Base-by-base conservation (phyloP, 2,888 invertebrate species). In the Macaria notata region DNA sequence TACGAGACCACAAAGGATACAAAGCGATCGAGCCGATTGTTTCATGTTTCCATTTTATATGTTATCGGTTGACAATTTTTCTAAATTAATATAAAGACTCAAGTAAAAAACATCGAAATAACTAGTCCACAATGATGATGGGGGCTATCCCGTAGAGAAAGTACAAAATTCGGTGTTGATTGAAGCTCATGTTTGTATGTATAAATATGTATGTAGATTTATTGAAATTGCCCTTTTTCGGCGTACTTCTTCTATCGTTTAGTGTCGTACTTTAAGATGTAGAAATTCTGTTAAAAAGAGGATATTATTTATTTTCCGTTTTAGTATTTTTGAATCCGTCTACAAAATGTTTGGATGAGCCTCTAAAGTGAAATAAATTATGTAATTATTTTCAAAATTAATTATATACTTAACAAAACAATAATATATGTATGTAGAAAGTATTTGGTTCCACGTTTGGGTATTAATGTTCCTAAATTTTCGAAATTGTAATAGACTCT, bases 391-490 rank as follows among this genome's bases (percentile, higher is more conserved):
- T 91, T 89, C 89, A 88, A 89, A 91, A 90, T 88, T 88, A 83
- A 82, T 78, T 85, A 88, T 83, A 83, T 81, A n/a, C n/a, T n/a
- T n/a, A 81, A 78, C 78, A 77, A 77, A 78, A 72, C 43, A 79
- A 84, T 77, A 76, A 69, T 73, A 73, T 76, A 86, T 86, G 82
- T 83, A 86, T 83, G 78, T 86, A 87, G 82, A 80, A 84, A 78
- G 78, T 84, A 76, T 88, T 90, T 72, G 84, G 88, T 89, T 90
- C 83, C 88, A 87, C 85, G 85, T 91, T 90, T 88, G 89, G 91
- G 91, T 91, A 90, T 91, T 91, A 90, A 88, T 90, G 91, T 91
- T 91, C 91, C 91, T 91, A 91, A 91, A 90, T 91, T 90, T 89
- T 91, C 89, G 88, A 91, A 90, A 91, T 88, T 90, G 88, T 90